Evolutionary conservation across 2,888 invertebrate species (phyloP), one percentile per base, ranked within the genome.

Genomic region (Watsonalla cultraria): DNA sequence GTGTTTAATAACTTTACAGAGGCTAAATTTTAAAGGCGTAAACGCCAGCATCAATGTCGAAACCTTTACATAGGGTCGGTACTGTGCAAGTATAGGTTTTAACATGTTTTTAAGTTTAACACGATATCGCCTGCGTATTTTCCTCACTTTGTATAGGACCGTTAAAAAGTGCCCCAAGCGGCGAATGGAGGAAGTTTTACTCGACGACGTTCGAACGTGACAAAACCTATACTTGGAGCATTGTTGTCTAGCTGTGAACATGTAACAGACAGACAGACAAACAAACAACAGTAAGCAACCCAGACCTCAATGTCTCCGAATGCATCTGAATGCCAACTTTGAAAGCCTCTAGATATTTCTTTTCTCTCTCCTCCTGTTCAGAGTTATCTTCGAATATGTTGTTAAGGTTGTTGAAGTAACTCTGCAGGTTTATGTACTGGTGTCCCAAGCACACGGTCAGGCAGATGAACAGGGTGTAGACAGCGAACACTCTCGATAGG

Each of bases 251-350:
- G n/a, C n/a, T n/a, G n/a, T 37, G 34, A 50, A 6, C 7, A 9
- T 50, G 14, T 42, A 14, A 14, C 11, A 7, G 37, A n/a, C 11
- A 42, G 6, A 33, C 5, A 13, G 33, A 35, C 15, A 42, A 5
- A 14, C 47, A 15, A 45, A n/a, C 49, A 13, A 24, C 5, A 46
- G 9, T 5, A 5, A n/a, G 33, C 8, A 8, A 24, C 0, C 13
- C 42, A 24, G 60, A 78, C 78, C 70, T 62, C n/a, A 75, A 56
- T 2, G 72, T 74, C 39, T 67, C 61, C 1, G 61, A 52, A 58
- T 76, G 78, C 49, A 76, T 54, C 52, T 70, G 61, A 34, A 78
- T 68, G 6, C 78, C 80, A 39, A 64, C 46, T 58, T 64, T 70
- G 2, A 76, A 57, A 7, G 62, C 61, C 6, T 68, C 49, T 51